Percentiles rank a stretch among this genome's conserved stretches.
These are phyloP conservation scores for Helicoverpa armigera DNA, from an alignment of 1,140 invertebrate species.

Conservation along the genomic window DNA sequence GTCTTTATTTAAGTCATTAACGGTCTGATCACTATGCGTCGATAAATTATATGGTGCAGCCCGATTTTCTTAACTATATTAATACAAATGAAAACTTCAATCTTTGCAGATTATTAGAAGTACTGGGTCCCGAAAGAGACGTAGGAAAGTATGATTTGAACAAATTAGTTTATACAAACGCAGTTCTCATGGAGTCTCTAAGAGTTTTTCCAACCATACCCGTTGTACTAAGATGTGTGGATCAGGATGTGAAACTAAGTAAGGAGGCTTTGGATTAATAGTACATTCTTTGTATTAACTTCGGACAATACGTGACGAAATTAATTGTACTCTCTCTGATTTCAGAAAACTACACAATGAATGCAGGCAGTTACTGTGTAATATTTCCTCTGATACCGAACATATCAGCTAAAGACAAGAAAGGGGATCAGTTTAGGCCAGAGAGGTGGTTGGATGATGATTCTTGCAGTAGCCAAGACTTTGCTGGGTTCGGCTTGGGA, in stretches of 20 bases:
- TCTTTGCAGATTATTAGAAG: background rate
- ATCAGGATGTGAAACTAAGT: slow-evolving; percentile 57
- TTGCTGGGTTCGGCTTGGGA: slow-evolving; percentile 56
- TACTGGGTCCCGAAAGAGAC: slow-evolving; percentile 34
- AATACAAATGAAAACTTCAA: too few relatives aligned
- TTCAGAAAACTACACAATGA: slow-evolving; percentile 21
- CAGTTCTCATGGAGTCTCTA: slow-evolving; percentile 89
- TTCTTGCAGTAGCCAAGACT: background rate
- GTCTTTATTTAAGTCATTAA: too few relatives aligned
- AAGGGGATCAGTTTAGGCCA: background rate
- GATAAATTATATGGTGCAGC: too few relatives aligned
- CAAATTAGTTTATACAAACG: slow-evolving; percentile 88
- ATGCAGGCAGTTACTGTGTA: background rate
- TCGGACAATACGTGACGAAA: too few relatives aligned
- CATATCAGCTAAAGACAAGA: background rate
- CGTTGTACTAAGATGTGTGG: slow-evolving; percentile 77
- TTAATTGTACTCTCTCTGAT: background rate
- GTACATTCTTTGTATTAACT: too few relatives aligned
- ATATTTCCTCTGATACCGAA: background rate
- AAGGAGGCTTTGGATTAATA: background rate
- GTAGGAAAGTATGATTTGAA: slow-evolving; percentile 84
- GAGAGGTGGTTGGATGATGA: background rate
- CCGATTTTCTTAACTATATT: too few relatives aligned
- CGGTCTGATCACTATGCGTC: too few relatives aligned
- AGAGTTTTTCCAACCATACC: slow-evolving; percentile 88